phyloP scores from a whole-genome alignment of 2,888 invertebrate species.

The Cabera pusaria region DNA sequence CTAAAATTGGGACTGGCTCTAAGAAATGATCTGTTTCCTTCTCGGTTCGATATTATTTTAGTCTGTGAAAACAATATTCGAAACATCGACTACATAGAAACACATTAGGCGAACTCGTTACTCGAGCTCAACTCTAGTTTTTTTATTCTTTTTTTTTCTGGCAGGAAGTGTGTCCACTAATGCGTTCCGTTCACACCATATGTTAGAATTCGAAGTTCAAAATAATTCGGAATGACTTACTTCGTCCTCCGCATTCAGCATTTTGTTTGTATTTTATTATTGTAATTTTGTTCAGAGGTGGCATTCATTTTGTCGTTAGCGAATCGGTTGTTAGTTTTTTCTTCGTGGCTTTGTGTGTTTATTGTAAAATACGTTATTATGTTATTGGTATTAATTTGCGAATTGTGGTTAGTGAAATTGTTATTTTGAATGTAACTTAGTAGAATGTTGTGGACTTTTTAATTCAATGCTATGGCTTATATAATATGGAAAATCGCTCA shows the following conservation, averaged over 20 bases:
- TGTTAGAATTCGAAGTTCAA: conserved; percentile 49
- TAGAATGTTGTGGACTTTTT: too few relatives aligned
- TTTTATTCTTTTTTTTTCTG: conserved; percentile 39
- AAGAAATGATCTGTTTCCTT: too few relatives aligned
- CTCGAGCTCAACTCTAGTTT: conserved; percentile 11
- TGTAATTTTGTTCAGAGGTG: conserved; percentile 64
- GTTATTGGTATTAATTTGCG: too few relatives aligned
- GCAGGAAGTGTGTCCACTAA: conserved; percentile 61
- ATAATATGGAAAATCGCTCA: too few relatives aligned
- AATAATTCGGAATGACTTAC: conserved; percentile 57
- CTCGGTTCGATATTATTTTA: too few relatives aligned
- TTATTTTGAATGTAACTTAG: too few relatives aligned
- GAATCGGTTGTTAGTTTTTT: conserved; percentile 35
- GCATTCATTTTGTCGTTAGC: conserved; percentile 64
- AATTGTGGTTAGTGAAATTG: too few relatives aligned
- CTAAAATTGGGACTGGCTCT: too few relatives aligned
- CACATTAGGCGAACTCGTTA: conserved; percentile 7
- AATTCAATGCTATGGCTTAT: too few relatives aligned
- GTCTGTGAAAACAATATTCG: too few relatives aligned
- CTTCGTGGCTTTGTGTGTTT: conserved; percentile 17
- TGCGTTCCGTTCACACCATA: conserved; percentile 65
- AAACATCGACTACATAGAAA: too few relatives aligned
- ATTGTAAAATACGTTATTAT: too few relatives aligned
- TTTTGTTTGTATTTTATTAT: conserved; percentile 50
- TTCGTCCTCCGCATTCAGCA: conserved; percentile 41